Evolutionary conservation across 2,797 vertebrate species (phyloP), one percentile per base, ranked within the genome.

Genomic region (Aythya fuligula): DNA sequence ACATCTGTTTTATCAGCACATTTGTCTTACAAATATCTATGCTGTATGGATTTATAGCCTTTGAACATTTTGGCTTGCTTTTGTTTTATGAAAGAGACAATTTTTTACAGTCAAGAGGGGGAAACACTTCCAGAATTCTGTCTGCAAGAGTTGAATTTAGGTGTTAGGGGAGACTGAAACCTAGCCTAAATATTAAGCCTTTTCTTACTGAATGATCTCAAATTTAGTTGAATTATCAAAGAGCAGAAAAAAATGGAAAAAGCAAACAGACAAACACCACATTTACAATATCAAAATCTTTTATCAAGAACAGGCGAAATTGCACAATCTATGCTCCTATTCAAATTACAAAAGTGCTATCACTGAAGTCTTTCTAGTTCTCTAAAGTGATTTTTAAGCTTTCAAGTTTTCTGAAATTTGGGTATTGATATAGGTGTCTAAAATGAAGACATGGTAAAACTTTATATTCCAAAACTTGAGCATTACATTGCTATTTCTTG

Each of bases 181-280:
- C 34, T 73, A 45, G 13, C 16, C 39, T 74, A 43, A 56, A 53
- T 75, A 82, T 65, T 51, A 74, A 49, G 18, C 28, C 45, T 69
- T 32, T 57, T 75, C 75, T 43, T 43, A 17, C 36, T 49, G 36
- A 49, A 62, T 27, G 36, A 38, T 43, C 38, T 57, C 54, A 64
- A 28, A 79, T 93, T 89, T 60, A 81, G 57, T 27, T 60, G 82
- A 95, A 93, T 93, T 94, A 93, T 85, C 83, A 88, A 64, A 81
- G 43, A 65, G 45, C 64, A 92, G 87, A 94, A 79, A 70, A 90
- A 90, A 85, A 61, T 24, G 34, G 11, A 13, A 28, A 39, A 62
- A 43, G 18, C 22, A 49, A 49, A 24, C 22, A 49, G 13, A 49
- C 22, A 49, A 47, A 34, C 87, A 49, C 22, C 47, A 49, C 47